Percentiles rank a stretch among this genome's conserved stretches.
phyloP scores from a whole-genome alignment of 1,140 invertebrate species.

The Lepidurus apus region DNA sequence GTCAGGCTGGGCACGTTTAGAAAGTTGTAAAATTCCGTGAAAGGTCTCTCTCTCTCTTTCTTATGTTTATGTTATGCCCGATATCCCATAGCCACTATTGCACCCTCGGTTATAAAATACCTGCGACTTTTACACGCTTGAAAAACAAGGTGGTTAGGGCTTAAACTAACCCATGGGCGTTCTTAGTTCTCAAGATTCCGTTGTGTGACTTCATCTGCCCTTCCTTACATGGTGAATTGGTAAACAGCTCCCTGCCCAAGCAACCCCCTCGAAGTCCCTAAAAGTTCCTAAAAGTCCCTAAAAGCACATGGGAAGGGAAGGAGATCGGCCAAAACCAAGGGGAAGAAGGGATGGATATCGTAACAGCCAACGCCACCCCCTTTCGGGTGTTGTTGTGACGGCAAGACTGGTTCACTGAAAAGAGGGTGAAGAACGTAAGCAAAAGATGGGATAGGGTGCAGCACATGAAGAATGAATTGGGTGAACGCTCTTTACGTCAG shows the following conservation, averaged over 20 bases:
- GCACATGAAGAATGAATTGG: background rate
- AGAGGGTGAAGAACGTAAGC: background rate
- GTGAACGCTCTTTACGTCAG: background rate
- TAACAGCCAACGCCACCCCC: background rate
- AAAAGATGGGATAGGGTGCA: background rate
- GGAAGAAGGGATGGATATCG: background rate
- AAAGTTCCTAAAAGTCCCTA: background rate
- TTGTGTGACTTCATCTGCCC: background rate
- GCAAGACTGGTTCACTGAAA: background rate
- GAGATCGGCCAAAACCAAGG: background rate
- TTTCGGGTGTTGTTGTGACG: background rate
- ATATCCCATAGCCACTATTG: background rate
- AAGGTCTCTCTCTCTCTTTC: background rate
- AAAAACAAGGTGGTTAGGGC: background rate
- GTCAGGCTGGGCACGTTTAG: slow-evolving; percentile 7
- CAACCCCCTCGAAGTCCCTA: background rate
- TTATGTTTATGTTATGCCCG: background rate
- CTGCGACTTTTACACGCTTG: background rate
- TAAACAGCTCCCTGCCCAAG: background rate
- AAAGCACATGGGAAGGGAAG: background rate
- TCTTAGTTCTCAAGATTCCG: background rate
- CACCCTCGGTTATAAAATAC: slow-evolving; percentile 4
- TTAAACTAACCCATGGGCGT: background rate
- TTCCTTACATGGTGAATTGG: background rate
- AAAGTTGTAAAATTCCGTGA: background rate